Base-by-base conservation (phyloP, 1,140 invertebrate genomes). In the Heterodera schachtii region DNA sequence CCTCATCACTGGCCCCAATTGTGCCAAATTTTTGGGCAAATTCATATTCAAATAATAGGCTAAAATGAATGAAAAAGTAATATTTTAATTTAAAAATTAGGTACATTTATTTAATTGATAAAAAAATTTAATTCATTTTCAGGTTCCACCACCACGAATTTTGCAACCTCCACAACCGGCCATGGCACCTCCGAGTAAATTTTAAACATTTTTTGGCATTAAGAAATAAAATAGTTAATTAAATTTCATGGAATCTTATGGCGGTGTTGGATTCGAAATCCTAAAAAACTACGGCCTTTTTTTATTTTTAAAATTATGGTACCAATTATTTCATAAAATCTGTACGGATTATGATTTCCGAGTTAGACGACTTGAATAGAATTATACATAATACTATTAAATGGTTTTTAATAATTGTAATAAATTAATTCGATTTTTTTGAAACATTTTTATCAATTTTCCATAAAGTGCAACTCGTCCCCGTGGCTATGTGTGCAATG, bases 11-110 rank as follows among this genome's bases (percentile, higher is more conserved):
- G 57, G 57, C 57, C 57, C 57, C 57, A 60, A 60, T 60, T 60
- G 57, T 60, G 57, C 57, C 57, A 60, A 60, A 60, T 60, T 60
- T 60, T 60, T 60, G 57, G 57, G 57, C 57, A 60, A 49, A 60
- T 60, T 60, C 57, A 49, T 49, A 49, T 49, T 4, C 47, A 49
- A 4, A 49, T 6, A 49, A 49, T 6, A 4, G 47, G 47, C 47
- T 49, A 16, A 9, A 60, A 60, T n/a, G 19, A 60, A 60, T 60
- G 16, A 13, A 60, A 16, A 13, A 16, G n/a, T n/a, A 60, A 60
- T 60, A 60, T 13, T 9, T 60, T 16, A 60, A 60, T 49, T 4
- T 49, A 4, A 49, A 49, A 49, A 4, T 6, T 49, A 49, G 47
- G 47, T 60, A 60, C 4, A 60, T 60, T 16, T 16, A 60, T 3